Evolutionary conservation across 1,140 invertebrate genomes (phyloP).

Genomic region (Microplitis mediator): DNA sequence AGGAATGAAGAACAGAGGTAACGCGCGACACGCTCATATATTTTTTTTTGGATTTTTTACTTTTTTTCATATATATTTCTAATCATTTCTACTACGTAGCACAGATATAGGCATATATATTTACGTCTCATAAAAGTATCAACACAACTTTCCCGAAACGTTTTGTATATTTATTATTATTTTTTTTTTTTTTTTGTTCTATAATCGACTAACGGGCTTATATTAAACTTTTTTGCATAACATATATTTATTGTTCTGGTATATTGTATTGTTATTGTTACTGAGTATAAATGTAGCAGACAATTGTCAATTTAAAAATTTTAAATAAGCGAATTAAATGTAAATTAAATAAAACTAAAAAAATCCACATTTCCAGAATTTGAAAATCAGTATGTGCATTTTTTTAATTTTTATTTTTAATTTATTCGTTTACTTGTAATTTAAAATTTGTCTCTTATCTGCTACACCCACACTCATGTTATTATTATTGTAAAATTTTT

Average conservation of each 20-base stretch:
- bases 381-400: no score
- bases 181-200: constrained; percentile 3
- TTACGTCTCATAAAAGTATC: constrained; percentile 7
- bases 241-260: constrained; percentile 10
- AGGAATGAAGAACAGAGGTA: constrained; percentile 26
- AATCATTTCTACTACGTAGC: constrained; percentile 1
- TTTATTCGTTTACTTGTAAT: no score
- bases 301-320: no score
- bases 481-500: background rate
- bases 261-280: constrained; percentile 6
- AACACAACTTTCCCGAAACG: background rate
- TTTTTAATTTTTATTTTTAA: no score
- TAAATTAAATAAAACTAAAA: no score
- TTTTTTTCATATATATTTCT: constrained; percentile 7
- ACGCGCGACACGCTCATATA: constrained; percentile 10
- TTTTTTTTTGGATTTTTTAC: background rate
- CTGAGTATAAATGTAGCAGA: background rate
- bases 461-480: background rate
- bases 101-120: constrained; percentile 11
- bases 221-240: constrained; percentile 19
- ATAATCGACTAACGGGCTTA: constrained; percentile 24
- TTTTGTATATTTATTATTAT: background rate
- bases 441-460: no score
- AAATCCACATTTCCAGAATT: no score
- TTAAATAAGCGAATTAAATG: no score